Base-by-base conservation (phyloP, 1,140 invertebrate genomes). In the Pseudomyrmex concolor region DNA sequence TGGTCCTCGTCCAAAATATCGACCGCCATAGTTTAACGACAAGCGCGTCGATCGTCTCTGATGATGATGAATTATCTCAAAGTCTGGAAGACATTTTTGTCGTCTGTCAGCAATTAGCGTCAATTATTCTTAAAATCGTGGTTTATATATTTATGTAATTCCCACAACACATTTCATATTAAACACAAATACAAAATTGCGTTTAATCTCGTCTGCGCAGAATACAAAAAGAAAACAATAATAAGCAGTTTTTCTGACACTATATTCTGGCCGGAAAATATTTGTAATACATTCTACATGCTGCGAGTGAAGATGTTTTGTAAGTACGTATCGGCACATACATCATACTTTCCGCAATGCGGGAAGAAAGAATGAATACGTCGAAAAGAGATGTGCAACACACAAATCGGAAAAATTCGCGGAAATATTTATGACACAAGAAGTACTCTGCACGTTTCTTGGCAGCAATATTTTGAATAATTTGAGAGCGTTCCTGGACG, bases 1-100 rank as follows among this genome's bases (percentile, higher is more conserved):
- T 99, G 97, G 94, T 98, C 97, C 84, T 96, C 96, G 94, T 98
- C 98, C 86, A 98, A 95, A 73, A 98, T 96, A 88, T 96, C 94
- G 15, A 96, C 94, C 81, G 95, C 95, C 96, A 96, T 96, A 54
- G 66, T 85, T 72, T 34, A 17, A 73, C 64, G 72, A 87, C 57
- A 10, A 7, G 9, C 50, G 68, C 67, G 55, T 62, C 51, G 48
- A 50, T 59, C 45, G 10, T 25, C 86, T 9, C 63, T 48, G 34
- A 34, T 34, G 34, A 34, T 34, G 34, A 34, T 48, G 50, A 85
- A 88, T 82, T 89, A 89, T 63, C 87, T 70, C 48, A 57, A 54
- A 64, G 64, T 78, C 86, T 89, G 73, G 22, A 85, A 88, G 51
- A 15, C 17, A 1, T 59, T 76, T 78, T 9, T 25, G 34, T 34